Evolutionary conservation across 2,888 invertebrate species (phyloP).

Genomic region (Anticlea derivata): DNA sequence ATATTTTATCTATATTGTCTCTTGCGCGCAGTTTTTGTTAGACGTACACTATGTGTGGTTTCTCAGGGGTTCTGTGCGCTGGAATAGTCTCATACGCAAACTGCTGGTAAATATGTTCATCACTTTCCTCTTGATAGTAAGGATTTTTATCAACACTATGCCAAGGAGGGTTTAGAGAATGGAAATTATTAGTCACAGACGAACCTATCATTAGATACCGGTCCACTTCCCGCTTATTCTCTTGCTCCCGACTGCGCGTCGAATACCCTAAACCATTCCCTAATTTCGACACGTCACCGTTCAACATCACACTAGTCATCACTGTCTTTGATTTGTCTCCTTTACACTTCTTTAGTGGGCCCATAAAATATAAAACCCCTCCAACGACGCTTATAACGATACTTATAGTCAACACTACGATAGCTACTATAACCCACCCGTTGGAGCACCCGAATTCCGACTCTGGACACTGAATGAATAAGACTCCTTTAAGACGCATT

Average conservation of each 20-base stretch:
- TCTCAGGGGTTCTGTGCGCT: conserved; percentile 80
- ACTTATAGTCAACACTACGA: conserved; percentile 79
- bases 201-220: conserved; percentile 81
- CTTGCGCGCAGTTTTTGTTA: conserved; percentile 77
- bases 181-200: conserved; percentile 79
- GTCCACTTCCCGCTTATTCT: conserved; percentile 77
- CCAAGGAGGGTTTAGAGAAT: conserved; percentile 80
- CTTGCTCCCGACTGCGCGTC: conserved; percentile 74
- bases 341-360: conserved; percentile 79
- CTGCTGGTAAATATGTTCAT: conserved; percentile 81
- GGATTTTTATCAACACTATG: conserved; percentile 79
- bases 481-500: conserved; percentile 77
- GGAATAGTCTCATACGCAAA: conserved; percentile 81
- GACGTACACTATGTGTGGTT: conserved; percentile 85
- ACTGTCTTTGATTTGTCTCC: conserved; percentile 81
- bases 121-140: conserved; percentile 76
- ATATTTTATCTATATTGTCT: conserved; percentile 68
- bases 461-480: conserved; percentile 84
- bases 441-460: conserved; percentile 86
- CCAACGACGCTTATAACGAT: conserved; percentile 80
- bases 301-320: conserved; percentile 80
- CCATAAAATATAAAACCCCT: conserved; percentile 78
- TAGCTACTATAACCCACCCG: conserved; percentile 84
- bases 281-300: conserved; percentile 78
- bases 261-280: conserved; percentile 79